Conservation (phyloP, 2,797 vertebrate species). For the Syndactyla subalaris region DNA sequence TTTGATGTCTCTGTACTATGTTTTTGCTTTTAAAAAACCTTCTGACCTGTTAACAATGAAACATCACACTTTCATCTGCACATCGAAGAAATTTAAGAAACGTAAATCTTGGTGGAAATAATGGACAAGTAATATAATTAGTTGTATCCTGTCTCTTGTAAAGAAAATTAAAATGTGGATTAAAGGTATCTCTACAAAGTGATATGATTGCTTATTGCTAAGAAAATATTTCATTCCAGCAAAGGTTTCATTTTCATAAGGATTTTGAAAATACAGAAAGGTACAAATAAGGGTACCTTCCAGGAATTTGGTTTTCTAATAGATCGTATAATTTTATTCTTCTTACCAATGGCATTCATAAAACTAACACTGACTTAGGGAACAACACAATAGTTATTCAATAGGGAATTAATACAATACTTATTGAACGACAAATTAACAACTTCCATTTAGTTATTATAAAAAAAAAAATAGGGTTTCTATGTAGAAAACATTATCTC, state of each 20-base stretch:
- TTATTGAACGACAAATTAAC: neutral
- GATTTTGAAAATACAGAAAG: neutral
- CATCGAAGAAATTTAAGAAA: neutral
- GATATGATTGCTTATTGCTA: neutral
- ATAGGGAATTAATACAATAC: neutral
- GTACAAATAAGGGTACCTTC: neutral
- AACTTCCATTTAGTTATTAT: neutral
- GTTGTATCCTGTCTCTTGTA: neutral
- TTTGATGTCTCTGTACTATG: constrained; percentile 12
- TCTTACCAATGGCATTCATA: neutral
- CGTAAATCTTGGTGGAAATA: neutral
- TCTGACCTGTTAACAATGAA: neutral
- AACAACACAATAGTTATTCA: neutral
- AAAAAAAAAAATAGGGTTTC: neutral
- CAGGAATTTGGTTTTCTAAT: neutral
- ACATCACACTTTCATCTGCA: neutral
- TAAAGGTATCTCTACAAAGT: neutral
- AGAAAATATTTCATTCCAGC: neutral
- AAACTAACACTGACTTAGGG: neutral
- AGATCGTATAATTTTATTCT: neutral
- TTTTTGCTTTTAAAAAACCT: constrained; percentile 49
- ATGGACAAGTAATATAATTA: neutral
- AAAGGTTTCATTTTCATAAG: neutral
- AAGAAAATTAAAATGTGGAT: neutral
- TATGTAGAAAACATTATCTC: neutral